Conservation (phyloP, 2,113 vertebrate genomes). For the mouse (Mus musculus) region DNA sequence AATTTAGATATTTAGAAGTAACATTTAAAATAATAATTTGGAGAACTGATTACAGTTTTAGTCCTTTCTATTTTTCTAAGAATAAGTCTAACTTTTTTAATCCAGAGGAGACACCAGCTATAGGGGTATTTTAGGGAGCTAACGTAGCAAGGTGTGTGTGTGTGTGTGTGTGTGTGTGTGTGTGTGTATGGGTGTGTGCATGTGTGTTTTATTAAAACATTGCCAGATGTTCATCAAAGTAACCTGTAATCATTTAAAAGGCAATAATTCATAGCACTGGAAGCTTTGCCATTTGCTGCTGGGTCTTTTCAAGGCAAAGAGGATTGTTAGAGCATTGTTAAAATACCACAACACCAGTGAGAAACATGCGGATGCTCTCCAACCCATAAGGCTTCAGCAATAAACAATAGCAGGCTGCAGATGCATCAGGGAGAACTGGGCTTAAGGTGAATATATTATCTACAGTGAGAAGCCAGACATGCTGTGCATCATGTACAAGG, state of each 20-base stretch:
- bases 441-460: conserved; percentile 38
- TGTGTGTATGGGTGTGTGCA: too few relatives aligned
- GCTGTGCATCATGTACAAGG: neutral
- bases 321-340: neutral
- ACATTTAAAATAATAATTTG: conserved; percentile 1
- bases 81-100: neutral
- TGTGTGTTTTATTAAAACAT: neutral
- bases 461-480: neutral
- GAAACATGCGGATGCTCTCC: conserved; percentile 9
- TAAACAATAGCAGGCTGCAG: conserved; percentile 8
- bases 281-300: conserved; percentile 18
- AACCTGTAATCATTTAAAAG: conserved; percentile 65
- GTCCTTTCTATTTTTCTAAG: neutral
- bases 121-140: neutral
- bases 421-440: accelerated
- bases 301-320: neutral
- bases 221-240: conserved; percentile 20
- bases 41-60: neutral
- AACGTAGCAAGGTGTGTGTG: neutral
- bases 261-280: neutral
- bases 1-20: neutral
- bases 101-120: neutral
- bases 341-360: neutral
- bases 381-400: neutral
- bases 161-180: too few relatives aligned